Percentiles rank a stretch among this genome's conserved stretches.
Evolutionary conservation across 2,113 vertebrate species (phyloP).

Genomic region (Elanus axillaris): DNA sequence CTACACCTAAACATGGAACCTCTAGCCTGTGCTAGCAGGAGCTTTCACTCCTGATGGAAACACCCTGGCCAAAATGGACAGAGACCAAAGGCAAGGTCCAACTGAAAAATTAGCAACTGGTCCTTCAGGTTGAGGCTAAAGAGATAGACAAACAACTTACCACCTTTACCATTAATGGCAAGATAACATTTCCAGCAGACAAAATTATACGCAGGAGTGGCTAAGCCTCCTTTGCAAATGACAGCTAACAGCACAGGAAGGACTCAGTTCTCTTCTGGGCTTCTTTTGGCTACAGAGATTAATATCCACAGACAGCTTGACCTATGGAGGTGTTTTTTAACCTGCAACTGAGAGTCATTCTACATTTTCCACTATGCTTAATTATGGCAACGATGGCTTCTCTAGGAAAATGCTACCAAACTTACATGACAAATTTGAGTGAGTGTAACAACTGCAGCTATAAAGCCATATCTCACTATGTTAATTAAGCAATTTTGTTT

Average conservation of each 20-base stretch:
- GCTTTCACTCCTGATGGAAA: not conserved
- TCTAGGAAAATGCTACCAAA: not conserved
- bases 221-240: not conserved
- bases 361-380: not conserved
- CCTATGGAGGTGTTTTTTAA: not conserved
- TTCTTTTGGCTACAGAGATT: not conserved
- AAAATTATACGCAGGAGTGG: not conserved
- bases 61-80: not conserved
- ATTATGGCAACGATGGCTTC: not conserved
- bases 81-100: not conserved
- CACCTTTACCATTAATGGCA: not conserved
- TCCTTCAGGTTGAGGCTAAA: not conserved
- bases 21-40: not conserved
- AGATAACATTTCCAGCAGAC: not conserved
- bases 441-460: not conserved
- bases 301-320: not conserved
- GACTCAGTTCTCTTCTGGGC: not conserved
- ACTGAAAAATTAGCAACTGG: not conserved
- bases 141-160: not conserved
- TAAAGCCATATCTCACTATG: not conserved
- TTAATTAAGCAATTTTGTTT: not conserved
- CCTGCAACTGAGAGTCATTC: not conserved
- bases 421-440: not conserved
- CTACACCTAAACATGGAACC: not conserved
- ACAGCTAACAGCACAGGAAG: not conserved